Evolutionary conservation across 2,797 vertebrate species (phyloP).

Genomic region (Cetoscarus ocellatus): DNA sequence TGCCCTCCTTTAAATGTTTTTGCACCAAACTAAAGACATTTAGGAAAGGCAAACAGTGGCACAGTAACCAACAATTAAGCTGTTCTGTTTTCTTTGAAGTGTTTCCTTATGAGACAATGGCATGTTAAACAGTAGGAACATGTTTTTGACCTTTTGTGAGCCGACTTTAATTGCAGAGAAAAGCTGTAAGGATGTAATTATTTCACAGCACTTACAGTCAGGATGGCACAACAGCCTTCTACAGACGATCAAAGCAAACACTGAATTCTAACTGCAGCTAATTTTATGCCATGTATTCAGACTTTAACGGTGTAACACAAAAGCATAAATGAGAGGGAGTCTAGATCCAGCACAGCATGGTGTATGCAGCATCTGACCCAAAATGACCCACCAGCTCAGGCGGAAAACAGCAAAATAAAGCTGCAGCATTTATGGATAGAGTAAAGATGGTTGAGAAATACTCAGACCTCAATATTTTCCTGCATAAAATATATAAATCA

Average conservation of each 20-base stretch:
- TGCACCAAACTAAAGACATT: not conserved
- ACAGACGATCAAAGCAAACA: not conserved
- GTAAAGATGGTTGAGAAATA: no score
- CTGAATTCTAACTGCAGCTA: constrained; percentile 6
- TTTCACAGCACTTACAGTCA: constrained; percentile 30
- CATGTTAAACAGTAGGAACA: constrained; percentile 30
- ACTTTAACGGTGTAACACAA: no score
- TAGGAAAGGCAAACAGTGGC: constrained; percentile 26
- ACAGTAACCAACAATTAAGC: constrained; percentile 33
- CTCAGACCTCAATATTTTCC: no score
- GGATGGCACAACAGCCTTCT: constrained; percentile 19
- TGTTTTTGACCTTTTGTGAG: constrained; percentile 27
- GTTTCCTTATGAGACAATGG: constrained; percentile 32
- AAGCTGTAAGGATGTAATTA: constrained; percentile 30
- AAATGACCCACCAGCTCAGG: not conserved
- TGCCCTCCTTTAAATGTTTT: constrained; percentile 17
- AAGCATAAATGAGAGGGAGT: no score
- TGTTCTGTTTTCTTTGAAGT: constrained; percentile 43
- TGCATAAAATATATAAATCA: no score
- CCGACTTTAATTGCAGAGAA: constrained; percentile 27
- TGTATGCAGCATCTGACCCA: not conserved
- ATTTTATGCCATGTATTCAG: no score
- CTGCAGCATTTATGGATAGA: no score
- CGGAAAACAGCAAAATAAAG: no score
- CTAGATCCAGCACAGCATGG: not conserved